Percentiles rank a stretch among this genome's conserved stretches.
phyloP scores from a whole-genome alignment of 2,113 vertebrate species.

The Rhodinocichla rosea region DNA sequence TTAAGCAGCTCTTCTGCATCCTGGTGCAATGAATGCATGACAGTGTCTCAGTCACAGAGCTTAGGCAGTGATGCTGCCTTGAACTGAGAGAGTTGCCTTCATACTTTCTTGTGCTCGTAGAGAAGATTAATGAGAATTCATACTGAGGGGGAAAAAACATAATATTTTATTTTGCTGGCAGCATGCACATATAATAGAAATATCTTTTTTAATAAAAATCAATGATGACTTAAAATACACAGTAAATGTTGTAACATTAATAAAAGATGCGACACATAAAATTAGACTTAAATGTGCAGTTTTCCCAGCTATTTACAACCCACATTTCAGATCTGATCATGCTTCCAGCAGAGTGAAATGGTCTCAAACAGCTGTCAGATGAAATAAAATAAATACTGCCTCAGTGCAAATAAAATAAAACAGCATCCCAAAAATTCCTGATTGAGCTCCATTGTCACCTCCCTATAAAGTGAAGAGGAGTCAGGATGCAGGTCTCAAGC shows the following conservation, averaged over 20 bases:
- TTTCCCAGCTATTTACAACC: conserved; percentile 52
- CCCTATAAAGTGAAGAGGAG: neutral
- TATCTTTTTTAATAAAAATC: conserved; percentile 74
- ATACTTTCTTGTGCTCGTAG: neutral
- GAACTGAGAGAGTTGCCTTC: neutral
- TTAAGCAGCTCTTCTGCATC: neutral
- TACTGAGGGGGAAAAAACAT: neutral
- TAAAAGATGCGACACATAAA: conserved; percentile 66
- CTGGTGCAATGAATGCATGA: neutral
- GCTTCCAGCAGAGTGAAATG: conserved; percentile 64
- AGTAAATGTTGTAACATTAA: conserved; percentile 63
- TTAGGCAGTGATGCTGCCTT: neutral
- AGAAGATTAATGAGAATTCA: conserved; percentile 37
- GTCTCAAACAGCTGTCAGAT: conserved; percentile 66
- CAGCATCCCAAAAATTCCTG: neutral
- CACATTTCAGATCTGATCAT: conserved; percentile 46
- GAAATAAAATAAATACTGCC: conserved; percentile 61
- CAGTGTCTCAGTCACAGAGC: neutral
- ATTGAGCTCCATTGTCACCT: neutral
- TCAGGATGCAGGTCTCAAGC: neutral
- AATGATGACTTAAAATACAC: conserved; percentile 66
- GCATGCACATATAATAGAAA: conserved; percentile 50
- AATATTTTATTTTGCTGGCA: conserved; percentile 64
- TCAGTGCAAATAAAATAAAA: conserved; percentile 44
- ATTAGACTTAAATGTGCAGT: conserved; percentile 56